Evolutionary conservation across 1,140 invertebrate genomes (phyloP), one percentile per base, ranked within the genome.

Genomic region (Drosophila hydei): DNA sequence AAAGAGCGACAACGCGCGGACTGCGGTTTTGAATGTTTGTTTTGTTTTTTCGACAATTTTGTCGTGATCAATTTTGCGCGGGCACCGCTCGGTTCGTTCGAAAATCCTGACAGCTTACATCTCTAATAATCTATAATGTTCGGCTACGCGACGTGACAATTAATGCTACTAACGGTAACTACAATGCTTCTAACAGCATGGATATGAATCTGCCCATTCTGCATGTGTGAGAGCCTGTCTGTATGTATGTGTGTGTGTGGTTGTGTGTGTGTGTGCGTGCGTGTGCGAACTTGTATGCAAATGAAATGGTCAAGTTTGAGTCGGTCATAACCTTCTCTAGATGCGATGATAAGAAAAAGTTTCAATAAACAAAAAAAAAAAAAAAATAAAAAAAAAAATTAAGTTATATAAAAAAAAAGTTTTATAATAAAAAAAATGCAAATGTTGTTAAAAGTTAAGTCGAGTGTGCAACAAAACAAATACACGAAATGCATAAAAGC

Each of bases 281-380:
- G 27, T 47, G 14, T 45, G 42, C 12, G 43, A 11, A n/a, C 6
- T n/a, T 36, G 27, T 45, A 38, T 52, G 43, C 43, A 18, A 23
- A 18, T 48, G 23, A 12, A 33, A 33, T 60, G 59, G 25, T 40
- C 42, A 68, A 69, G 48, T 73, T 69, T 68, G 64, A 67, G 42
- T 58, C n/a, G 38, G 40, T 54, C 56, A 42, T 16, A 68, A 67
- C 71, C 71, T 73, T 73, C 71, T 33, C 59, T 62, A 58, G 18
- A 54, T 54, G 25, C 54, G 23, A 47, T 30, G 56, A 64, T 30
- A 64, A 64, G 30, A 54, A 61, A 36, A 72, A 60, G 40, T 42
- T 42, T 18, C 12, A 27, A 55, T 40, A 2, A 40, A 42, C 18
- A 54, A 21, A 55, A 16, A 72, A 54, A 4, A 4, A 38, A 38